phyloP scores from a whole-genome alignment of 1,140 invertebrate genomes.

The Drosophila elegans region DNA sequence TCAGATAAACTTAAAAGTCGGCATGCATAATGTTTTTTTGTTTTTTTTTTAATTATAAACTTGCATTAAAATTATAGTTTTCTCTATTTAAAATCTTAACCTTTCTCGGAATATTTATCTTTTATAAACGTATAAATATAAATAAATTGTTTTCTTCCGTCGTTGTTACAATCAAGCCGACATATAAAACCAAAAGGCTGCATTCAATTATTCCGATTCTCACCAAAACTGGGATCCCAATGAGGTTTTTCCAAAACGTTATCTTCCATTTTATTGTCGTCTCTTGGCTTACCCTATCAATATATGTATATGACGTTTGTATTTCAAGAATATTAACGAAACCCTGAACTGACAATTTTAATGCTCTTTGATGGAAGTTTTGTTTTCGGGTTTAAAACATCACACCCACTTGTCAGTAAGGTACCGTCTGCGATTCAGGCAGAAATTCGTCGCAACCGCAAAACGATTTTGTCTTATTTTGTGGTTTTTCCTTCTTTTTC shows the following conservation, averaged over 20 bases:
- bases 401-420: slow-evolving; percentile 19
- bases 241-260: neutral
- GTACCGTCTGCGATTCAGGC: slow-evolving; percentile 10
- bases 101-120: neutral
- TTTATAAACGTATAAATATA: no score
- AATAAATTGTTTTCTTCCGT: no score
- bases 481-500: slow-evolving; percentile 5
- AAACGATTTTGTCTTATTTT: slow-evolving; percentile 20
- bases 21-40: neutral
- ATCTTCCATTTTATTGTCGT: slow-evolving; percentile 11
- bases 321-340: slow-evolving; percentile 3
- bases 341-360: slow-evolving; percentile 33
- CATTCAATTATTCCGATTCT: slow-evolving; percentile 6
- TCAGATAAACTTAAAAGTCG: neutral
- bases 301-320: neutral
- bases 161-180: no score
- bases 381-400: slow-evolving; percentile 11
- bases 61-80: no score
- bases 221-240: neutral
- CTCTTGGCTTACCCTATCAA: neutral
- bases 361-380: slow-evolving; percentile 19
- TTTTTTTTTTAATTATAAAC: neutral
- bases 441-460: slow-evolving; percentile 31
- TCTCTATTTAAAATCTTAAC: neutral
- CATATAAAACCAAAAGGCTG: no score